Evolutionary conservation across 2,888 invertebrate species (phyloP), one percentile per base, ranked within the genome.

Genomic region (Drosophila limbata): DNA sequence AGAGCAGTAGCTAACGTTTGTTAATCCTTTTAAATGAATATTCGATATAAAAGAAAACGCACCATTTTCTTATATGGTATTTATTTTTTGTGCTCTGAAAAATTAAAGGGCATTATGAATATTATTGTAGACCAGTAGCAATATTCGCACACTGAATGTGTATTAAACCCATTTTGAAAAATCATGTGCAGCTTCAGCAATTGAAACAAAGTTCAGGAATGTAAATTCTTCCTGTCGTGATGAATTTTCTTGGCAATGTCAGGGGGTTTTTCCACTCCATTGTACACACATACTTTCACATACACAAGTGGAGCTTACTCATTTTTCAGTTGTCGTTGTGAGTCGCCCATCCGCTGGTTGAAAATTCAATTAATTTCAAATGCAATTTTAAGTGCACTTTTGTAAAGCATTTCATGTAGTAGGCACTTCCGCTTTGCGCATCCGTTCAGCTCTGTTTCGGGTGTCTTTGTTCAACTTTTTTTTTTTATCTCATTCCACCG

Each of bases 381-480:
- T 81, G 86, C 83, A 85, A 79, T 81, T 81, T 81, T 77, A 85
- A 81, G 86, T 85, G 86, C 77, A 85, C 74, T 85, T 72, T 51
- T 64, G 71, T 28, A 56, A 73, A 81, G 81, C 69, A 57, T 48
- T 73, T 69, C 73, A 85, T 70, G 82, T 74, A 77, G 83, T 79
- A 77, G 80, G 67, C 71, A 74, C 69, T 83, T 81, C 80, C 81
- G 86, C 47, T 79, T 59, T 48, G 33, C 59, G 56, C 48, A 66
- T 67, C 74, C 79, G 76, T 31, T 62, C 56, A 25, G 52, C 28
- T 39, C 48, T 48, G 52, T 50, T 66, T 37, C n/a, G 19, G 31
- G 45, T 64, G 39, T 64, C 25, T 55, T 39, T 40, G 17, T 33
- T 11, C 48, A 39, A 11, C 8, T 31, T 56, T 57, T 37, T 31